Conservation (phyloP, 2,888 invertebrate species). For the Hetaerina titia region DNA sequence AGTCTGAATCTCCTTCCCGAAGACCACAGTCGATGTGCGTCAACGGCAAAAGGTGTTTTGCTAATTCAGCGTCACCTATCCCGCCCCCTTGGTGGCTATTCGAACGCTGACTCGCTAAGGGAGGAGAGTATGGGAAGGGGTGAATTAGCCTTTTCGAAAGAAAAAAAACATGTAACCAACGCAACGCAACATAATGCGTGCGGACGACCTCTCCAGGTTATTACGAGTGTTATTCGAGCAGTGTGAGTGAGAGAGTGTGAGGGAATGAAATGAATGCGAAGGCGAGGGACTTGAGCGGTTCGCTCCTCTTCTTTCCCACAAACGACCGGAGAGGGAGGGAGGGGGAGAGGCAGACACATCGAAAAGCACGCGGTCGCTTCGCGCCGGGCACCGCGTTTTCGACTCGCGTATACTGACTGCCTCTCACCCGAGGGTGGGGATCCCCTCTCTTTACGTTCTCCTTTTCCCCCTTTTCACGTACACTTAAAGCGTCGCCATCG, state of each 20-base stretch:
- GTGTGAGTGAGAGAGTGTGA: neutral
- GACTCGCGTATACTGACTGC: neutral
- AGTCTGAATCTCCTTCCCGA: neutral
- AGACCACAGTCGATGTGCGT: neutral
- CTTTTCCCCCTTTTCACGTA: neutral
- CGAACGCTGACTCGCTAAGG: neutral
- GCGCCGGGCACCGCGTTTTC: neutral
- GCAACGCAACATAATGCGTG: neutral
- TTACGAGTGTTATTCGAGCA: neutral
- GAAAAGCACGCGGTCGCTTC: neutral
- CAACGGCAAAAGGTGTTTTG: neutral
- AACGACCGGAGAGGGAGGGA: neutral
- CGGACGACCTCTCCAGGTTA: slow-evolving; percentile 7
- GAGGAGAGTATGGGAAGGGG: neutral
- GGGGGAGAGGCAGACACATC: neutral
- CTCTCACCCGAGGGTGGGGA: neutral
- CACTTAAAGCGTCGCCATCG: slow-evolving; percentile 40
- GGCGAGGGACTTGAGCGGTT: neutral
- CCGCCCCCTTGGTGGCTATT: neutral
- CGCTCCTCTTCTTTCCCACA: neutral
- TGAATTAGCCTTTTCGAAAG: slow-evolving; percentile 1
- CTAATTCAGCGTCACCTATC: neutral
- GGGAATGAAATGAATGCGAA: neutral
- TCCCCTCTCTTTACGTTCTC: neutral
- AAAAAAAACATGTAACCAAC: neutral